Evolutionary conservation across 2,113 vertebrate genomes (phyloP).

Genomic region (Butorides virescens): DNA sequence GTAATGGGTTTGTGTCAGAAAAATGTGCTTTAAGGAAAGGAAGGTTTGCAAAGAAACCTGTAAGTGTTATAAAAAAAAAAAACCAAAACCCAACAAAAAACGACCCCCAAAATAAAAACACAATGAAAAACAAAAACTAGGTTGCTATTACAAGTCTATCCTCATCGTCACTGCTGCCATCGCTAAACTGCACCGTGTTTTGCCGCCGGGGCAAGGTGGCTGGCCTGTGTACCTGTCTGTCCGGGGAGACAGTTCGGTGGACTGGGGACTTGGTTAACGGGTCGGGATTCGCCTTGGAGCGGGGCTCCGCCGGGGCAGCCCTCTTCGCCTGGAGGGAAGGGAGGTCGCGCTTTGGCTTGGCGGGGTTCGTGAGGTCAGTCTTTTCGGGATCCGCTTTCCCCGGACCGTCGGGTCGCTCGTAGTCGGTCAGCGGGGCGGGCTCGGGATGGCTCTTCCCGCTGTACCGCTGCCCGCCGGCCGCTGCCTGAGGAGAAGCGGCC

Average conservation of each 20-base stretch:
- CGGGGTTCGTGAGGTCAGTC: neutral
- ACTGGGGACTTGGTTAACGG: neutral
- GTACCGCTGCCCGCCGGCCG: constrained; percentile 13
- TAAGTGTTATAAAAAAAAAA: constrained; percentile 86
- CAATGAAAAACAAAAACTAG: constrained; percentile 75
- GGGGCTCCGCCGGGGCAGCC: neutral
- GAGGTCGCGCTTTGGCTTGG: constrained; percentile 34
- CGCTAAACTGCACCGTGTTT: constrained; percentile 80
- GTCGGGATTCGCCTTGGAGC: constrained; percentile 19
- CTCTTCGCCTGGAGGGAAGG: constrained; percentile 14
- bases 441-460: neutral
- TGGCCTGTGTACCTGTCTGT: constrained; percentile 50
- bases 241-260: constrained; percentile 12
- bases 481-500: constrained; percentile 53
- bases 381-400: constrained; percentile 17
- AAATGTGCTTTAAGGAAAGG: constrained; percentile 95
- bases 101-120: constrained; percentile 40
- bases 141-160: constrained; percentile 95
- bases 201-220: constrained; percentile 69
- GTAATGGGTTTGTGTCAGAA: constrained; percentile 89
- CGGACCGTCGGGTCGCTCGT: neutral
- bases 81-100: neutral
- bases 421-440: neutral
- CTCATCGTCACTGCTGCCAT: constrained; percentile 93
- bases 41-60: constrained; percentile 84